Evolutionary conservation across 1,140 invertebrate species (phyloP).

Genomic region (Drosophila nigromelanica): DNA sequence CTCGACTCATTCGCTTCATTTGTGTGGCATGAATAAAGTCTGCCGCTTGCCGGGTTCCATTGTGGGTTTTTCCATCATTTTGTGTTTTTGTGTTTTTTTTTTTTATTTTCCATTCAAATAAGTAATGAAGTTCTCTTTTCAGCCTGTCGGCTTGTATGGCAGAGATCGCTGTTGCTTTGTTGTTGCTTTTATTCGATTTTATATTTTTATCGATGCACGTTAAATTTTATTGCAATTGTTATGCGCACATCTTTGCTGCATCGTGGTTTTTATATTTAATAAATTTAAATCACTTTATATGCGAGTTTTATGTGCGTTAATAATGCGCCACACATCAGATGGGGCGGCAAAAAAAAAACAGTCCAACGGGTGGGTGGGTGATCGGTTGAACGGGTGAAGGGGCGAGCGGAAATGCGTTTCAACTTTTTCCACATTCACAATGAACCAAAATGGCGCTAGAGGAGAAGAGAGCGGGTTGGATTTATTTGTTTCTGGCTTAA

Average conservation of each 20-base stretch:
- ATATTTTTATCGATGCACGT: constrained; percentile 81
- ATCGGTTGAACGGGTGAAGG: too few species aligned
- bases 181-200: constrained; percentile 68
- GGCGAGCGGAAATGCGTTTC: constrained; percentile 4
- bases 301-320: constrained; percentile 81
- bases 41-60: constrained; percentile 37
- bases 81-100: constrained; percentile 52
- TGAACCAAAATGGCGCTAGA: constrained; percentile 17
- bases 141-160: constrained; percentile 2
- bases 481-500: constrained; percentile 33
- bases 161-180: constrained; percentile 46
- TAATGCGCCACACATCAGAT: constrained; percentile 56
- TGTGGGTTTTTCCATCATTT: constrained; percentile 70
- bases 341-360: not conserved
- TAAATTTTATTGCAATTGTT: constrained; percentile 82
- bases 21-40: constrained; percentile 69
- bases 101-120: constrained; percentile 65
- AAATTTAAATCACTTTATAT: constrained; percentile 83
- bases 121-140: constrained; percentile 78
- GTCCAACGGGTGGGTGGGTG: not conserved
- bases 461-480: constrained; percentile 3
- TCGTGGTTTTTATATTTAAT: constrained; percentile 77
- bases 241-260: constrained; percentile 71
- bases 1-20: constrained; percentile 67
- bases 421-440: constrained; percentile 15